A percentile compares a stretch with the other conserved stretches of the same genome.
Conservation (phyloP, 2,797 vertebrate species). For the Moxostoma hubbsi region DNA sequence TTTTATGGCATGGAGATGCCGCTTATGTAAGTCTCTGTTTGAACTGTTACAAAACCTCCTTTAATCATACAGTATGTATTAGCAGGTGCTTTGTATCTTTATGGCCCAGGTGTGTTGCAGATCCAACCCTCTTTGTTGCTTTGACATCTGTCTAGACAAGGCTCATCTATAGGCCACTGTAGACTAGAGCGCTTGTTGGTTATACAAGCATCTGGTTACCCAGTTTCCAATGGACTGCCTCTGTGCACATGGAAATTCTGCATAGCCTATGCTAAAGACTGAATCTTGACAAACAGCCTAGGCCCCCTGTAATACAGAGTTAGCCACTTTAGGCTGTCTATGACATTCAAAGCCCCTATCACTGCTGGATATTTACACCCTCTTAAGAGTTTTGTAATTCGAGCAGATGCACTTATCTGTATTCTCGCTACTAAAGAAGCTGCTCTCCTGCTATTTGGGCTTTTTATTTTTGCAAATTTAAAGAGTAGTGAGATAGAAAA, state of each 20-base stretch:
- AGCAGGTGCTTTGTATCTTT: slow-evolving; percentile 44
- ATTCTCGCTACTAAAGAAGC: no score
- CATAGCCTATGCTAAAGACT: neutral
- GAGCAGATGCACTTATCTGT: slow-evolving; percentile 3
- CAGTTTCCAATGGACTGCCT: neutral
- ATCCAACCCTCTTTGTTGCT: slow-evolving; percentile 2
- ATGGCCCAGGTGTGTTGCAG: slow-evolving; percentile 38
- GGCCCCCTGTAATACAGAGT: neutral
- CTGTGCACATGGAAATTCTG: neutral
- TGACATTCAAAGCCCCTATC: slow-evolving; percentile 9
- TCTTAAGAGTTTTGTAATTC: neutral
- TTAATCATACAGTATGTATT: slow-evolving; percentile 10
- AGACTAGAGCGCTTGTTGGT: neutral
- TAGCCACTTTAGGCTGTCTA: slow-evolving; percentile 21
- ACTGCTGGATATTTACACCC: neutral
- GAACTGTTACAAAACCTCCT: slow-evolving; percentile 51
- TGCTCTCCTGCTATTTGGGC: no score
- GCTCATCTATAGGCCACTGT: slow-evolving; percentile 17
- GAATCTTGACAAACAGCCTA: neutral
- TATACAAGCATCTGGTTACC: slow-evolving; percentile 10
- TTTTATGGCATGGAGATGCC: slow-evolving; percentile 36
- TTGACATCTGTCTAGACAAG: slow-evolving; percentile 39
- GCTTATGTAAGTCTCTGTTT: slow-evolving; percentile 55
- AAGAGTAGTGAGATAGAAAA: no score
- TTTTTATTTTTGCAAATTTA: no score